Evolutionary conservation across 2,888 invertebrate species (phyloP), one percentile per base, ranked within the genome.

Genomic region (Hoplodrina ambigua): DNA sequence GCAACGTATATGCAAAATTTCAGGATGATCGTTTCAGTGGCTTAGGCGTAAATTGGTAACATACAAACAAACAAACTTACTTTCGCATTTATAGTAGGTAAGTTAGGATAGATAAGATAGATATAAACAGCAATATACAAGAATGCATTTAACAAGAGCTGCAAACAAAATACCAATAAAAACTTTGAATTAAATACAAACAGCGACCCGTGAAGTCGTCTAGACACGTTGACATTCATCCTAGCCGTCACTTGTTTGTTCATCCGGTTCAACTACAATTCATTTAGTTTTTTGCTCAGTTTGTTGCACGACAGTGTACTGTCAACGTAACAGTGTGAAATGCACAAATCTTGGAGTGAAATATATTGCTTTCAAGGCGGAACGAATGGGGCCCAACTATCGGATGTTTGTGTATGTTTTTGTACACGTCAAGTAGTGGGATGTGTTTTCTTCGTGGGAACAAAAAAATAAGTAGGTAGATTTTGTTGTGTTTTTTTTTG

Each of bases 271-370:
- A 72, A 77, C 73, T 57, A 62, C 83, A 80, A 85, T 82, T 84
- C 80, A 82, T 84, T 77, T 60, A 58, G 77, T 83, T 83, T 83
- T 85, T 85, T 82, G 69, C 61, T 30, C 55, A 20, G 33, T 75
- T 79, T 82, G 75, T 75, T 64, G 72, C 60, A 62, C 82, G 69
- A 72, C 80, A 54, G 57, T 71, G 50, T 50, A 53, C 69, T 84
- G 83, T 80, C 83, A 79, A 63, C 65, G 54, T 54, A 58, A 72
- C 80, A 65, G 68, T 72, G 72, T 78, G 79, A 79, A 84, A 82
- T 80, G 72, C 83, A 80, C 85, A 82, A 84, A 82, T 84, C 83
- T 82, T 76, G 67, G 68, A 74, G 70, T 59, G 66, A 72, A 79
- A 84, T 79, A 71, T 69, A 82, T 82, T 84, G 79, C 82, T 65